Evolutionary conservation across 2,797 vertebrate genomes (phyloP).

Genomic region (Tragopan temminckii): DNA sequence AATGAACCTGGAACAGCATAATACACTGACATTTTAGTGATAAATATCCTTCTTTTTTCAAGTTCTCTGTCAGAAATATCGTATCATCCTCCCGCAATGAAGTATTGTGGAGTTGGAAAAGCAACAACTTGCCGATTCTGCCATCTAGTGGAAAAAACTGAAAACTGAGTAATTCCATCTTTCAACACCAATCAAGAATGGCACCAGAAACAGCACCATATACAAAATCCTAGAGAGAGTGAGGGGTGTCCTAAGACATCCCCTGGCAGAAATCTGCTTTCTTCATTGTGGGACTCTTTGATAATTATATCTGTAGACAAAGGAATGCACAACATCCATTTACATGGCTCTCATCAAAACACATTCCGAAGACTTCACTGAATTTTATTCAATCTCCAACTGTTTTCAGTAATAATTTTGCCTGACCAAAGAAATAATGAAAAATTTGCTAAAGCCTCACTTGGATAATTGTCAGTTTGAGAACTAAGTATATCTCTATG

Average conservation of each 20-base stretch:
- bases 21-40: slow-evolving; percentile 56
- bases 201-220: background rate
- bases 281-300: background rate
- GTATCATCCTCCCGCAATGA: slow-evolving; percentile 31
- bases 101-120: slow-evolving; percentile 9
- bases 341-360: slow-evolving; percentile 6
- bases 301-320: background rate
- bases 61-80: slow-evolving; percentile 64
- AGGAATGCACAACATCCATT: background rate
- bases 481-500: slow-evolving; percentile 1
- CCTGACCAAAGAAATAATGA: background rate
- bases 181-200: background rate
- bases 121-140: slow-evolving; percentile 54
- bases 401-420: slow-evolving; percentile 30
- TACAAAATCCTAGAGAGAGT: background rate
- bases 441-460: slow-evolving; percentile 23
- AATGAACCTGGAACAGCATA: slow-evolving; percentile 49
- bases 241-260: background rate
- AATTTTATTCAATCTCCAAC: background rate
- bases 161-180: background rate
- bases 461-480: slow-evolving; percentile 14
- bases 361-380: background rate
- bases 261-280: background rate
- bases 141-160: slow-evolving; percentile 72
- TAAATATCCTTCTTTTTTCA: slow-evolving; percentile 59